Conservation (phyloP, 1,140 invertebrate genomes). For the Rhyzopertha dominica region DNA sequence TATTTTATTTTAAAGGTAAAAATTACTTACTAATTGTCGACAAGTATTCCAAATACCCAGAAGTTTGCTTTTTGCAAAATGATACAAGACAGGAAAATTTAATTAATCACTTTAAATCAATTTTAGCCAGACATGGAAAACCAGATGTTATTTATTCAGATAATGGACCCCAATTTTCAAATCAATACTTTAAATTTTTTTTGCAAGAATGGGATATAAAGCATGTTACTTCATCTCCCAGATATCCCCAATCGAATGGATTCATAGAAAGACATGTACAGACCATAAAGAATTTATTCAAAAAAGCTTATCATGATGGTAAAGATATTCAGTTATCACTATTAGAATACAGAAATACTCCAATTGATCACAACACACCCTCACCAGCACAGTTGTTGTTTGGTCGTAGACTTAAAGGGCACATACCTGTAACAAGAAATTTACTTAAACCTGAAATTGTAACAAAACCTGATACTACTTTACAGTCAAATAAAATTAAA, state of each 20-base stretch:
- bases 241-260: slow-evolving; percentile 45
- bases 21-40: slow-evolving; percentile 27
- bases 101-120: slow-evolving; percentile 27
- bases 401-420: too few relatives aligned
- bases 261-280: slow-evolving; percentile 37
- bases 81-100: slow-evolving; percentile 22
- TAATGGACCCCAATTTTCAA: slow-evolving; percentile 25
- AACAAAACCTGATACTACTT: too few relatives aligned
- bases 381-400: too few relatives aligned
- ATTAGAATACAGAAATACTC: slow-evolving; percentile 27
- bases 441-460: too few relatives aligned
- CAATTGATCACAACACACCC: too few relatives aligned
- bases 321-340: slow-evolving; percentile 25
- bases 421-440: too few relatives aligned
- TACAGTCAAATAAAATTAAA: too few relatives aligned
- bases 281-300: slow-evolving; percentile 31
- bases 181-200: slow-evolving; percentile 41
- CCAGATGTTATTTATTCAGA: slow-evolving; percentile 21
- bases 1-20: slow-evolving; percentile 41
- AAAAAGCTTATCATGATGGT: slow-evolving; percentile 22
- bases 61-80: slow-evolving; percentile 20
- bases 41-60: slow-evolving; percentile 32
- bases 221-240: slow-evolving; percentile 38
- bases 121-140: slow-evolving; percentile 32
- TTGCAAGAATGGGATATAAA: too few relatives aligned